Evolutionary conservation across 1,140 invertebrate species (phyloP), one percentile per base, ranked within the genome.

Genomic region (Coptotermes formosanus): DNA sequence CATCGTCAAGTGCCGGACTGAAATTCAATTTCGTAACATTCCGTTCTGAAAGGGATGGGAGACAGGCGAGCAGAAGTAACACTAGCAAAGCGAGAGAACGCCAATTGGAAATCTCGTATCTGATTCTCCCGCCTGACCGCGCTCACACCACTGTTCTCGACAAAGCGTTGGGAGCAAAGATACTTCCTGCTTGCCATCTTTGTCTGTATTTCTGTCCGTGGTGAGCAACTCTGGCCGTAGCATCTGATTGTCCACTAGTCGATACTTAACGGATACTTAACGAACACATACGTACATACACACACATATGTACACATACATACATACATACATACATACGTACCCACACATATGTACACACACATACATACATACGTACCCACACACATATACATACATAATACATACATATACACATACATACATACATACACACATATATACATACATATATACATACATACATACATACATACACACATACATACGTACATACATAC

Each of bases 21-120:
- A 25, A 75, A 75, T 75, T 75, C 9, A 75, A 75, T 75, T 55
- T 55, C 52, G 14, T 21, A 55, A 16, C 52, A 16, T 55, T 75
- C 64, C 64, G 64, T 30, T 55, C 25, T 9, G 64, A 75, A 14
- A 75, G n/a, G 25, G 64, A 75, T 75, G 25, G n/a, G n/a, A 64
- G 55, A 59, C 21, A 59, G 21, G 55, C 55, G 21, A 59, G 55
- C 55, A 19, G 14, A 19, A 55, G 52, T 1, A 30, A 75, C 8
- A 75, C 64, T 30, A 75, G 64, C 64, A 75, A 14, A 75, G 52
- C 52, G 19, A 55, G 52, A 55, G 52, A 55, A 55, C 16, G 64
- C 64, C 64, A 75, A 75, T 75, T 45, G 82, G 82, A 83, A 83
- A 83, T 83, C 82, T 83, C 82, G 82, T 52, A 83, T 43, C 82